phyloP scores from a whole-genome alignment of 2,113 vertebrate genomes.

The Sigmodon hispidus region DNA sequence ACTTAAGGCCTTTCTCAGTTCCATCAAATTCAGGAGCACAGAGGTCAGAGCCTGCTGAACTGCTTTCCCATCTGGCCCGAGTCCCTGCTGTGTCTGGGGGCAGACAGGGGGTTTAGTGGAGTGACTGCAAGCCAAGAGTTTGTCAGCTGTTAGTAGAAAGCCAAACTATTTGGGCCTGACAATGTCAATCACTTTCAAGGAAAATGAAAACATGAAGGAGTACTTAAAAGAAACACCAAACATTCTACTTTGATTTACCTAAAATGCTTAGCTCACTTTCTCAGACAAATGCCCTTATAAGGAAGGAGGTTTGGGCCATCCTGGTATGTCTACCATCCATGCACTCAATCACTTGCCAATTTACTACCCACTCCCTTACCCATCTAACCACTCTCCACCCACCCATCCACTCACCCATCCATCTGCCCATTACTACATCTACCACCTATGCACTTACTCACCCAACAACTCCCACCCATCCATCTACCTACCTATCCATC shows the following conservation, averaged over 20 bases:
- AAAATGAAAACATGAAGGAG: neutral
- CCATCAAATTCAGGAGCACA: neutral
- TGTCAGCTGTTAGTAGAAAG: neutral
- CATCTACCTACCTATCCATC: neutral
- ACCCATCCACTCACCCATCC: neutral
- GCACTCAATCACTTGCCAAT: neutral
- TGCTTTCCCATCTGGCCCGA: neutral
- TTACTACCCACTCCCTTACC: neutral
- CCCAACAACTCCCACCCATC: no score
- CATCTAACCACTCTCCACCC: rapidly evolving
- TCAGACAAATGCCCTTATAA: neutral
- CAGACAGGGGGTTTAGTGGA: neutral
- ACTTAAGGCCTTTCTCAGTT: no score
- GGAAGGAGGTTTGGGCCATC: neutral
- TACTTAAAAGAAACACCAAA: neutral
- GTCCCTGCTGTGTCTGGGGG: no score
- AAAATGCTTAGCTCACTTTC: neutral
- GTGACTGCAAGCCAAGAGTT: neutral
- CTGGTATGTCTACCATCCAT: neutral
- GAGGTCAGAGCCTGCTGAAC: neutral
- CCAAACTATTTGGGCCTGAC: no score
- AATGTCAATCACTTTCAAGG: neutral
- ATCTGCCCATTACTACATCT: neutral
- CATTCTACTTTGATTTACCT: neutral
- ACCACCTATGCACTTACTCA: neutral